phyloP scores from a whole-genome alignment of 2,113 vertebrate species.

The Anguilla japonica region DNA sequence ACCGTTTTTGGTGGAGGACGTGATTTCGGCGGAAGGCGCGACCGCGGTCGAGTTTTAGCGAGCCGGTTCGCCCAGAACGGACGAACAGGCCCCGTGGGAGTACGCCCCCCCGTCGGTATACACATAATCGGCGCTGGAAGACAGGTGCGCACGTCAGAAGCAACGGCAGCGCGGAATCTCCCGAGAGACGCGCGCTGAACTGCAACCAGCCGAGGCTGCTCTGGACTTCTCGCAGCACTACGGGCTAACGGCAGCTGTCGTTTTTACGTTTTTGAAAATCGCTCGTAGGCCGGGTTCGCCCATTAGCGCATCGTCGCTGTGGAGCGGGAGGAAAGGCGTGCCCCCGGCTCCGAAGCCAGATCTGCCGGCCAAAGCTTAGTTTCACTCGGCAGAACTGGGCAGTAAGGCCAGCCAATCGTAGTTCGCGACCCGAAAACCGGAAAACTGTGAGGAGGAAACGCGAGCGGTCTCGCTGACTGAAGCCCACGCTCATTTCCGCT shows the following conservation, averaged over 20 bases:
- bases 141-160: background rate
- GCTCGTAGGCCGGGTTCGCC: background rate
- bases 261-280: background rate
- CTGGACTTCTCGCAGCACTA: background rate
- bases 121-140: background rate
- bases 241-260: background rate
- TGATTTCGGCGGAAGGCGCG: background rate
- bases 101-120: background rate
- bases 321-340: no score
- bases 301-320: no score
- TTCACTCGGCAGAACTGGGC: no score
- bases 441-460: no score
- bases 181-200: background rate
- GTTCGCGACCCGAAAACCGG: no score
- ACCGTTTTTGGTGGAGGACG: background rate
- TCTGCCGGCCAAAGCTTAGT: no score
- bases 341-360: no score
- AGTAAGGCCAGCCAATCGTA: no score
- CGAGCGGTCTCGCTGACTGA: no score
- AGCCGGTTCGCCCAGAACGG: background rate
- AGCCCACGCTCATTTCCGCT: no score
- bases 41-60: background rate
- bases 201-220: background rate
- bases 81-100: background rate
- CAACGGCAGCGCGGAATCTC: background rate